Base-by-base conservation (phyloP, 2,888 invertebrate genomes). In the Nomada fucata region DNA sequence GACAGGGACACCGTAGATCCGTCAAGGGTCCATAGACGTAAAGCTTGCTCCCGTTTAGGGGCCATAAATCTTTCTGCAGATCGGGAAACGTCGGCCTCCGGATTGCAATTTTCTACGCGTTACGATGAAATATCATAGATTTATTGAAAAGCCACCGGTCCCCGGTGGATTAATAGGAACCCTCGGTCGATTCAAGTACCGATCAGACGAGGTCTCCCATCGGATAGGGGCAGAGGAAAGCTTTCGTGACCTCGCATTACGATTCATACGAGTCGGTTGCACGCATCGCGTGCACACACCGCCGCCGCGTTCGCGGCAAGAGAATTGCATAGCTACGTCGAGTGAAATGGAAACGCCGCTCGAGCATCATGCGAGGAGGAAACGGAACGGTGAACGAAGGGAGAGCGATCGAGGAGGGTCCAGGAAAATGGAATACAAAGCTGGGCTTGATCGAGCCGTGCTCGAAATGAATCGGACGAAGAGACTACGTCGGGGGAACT, bases 381-480 rank as follows among this genome's bases (percentile, higher is more conserved):
- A 59, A 18, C 26, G 2, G 23, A 5, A 26, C 52, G 29, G 0
- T 59, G 52, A 50, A 36, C 61, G 53, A 29, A 42, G 23, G 60
- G 63, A 36, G 76, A 72, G 57, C 75, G 68, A 52, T 68, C 67
- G 67, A 29, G 55, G 36, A 20, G 10, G 50, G 53, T 44, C 36
- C 61, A 57, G 23, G 55, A 65, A 67, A 18, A 9, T 47, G 53
- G 23, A 5, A 26, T 7, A 42, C 23, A 59, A 57, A 63, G 55
- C 69, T 70, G 18, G 29, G 42, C 13, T 47, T 52, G 77, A 80
- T 77, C 67, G 68, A 63, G 68, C 61, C 47, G n/a, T 26, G 59
- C 64, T 73, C 69, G 73, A 83, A 80, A 76, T 78, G 73, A 76
- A 83, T 85, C 83, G 73, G 72, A 81, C 81, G 52, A 73, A 72